Base-by-base conservation (phyloP, 2,888 invertebrate species). In the Blomia tropicalis region DNA sequence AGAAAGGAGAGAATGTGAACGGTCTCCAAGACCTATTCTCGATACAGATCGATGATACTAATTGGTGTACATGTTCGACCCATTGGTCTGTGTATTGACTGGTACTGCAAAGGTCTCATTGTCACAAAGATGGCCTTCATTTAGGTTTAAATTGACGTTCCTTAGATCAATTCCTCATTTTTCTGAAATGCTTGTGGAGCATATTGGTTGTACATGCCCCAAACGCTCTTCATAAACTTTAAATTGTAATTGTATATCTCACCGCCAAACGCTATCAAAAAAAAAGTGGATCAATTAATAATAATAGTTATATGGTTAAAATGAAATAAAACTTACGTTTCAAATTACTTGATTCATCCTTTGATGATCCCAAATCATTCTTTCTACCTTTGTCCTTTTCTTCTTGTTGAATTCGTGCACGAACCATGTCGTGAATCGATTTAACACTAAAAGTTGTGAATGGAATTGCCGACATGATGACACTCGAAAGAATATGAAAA, bases 141-240 rank as follows among this genome's bases (percentile, higher is more conserved):
- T 29, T 29, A 19, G 22, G 3, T 11, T 27, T 27, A 23, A 19
- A 56, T 32, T 54, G 17, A 3, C 23, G 7, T 19, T n/a, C 51
- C 51, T n/a, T 19, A 17, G 51, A n/a, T 19, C 51, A 64, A 59
- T 32, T 68, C 68, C 43, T 63, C 59, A 53, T 68, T 68, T 43
- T 83, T 83, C 77, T 88, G 87, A 68, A 88, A 83, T 74, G 88
- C 88, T 71, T 88, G 87, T 0, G 87, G 85, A 0, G 88, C 87
- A 73, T 87, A 87, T 56, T 85, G 82, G 74, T 88, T 88, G 78
- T 88, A 88, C 67, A 83, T 77, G n/a, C 87, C 87, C 88, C 88
- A 88, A 73, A 88, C 86, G 74, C 86, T 85, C 73, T 87, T 87
- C 88, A 88, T 88, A 72, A 87, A 74, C 74, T 87, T 87, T 73